phyloP scores from a whole-genome alignment of 2,113 vertebrate species.

The Cottus gobio region DNA sequence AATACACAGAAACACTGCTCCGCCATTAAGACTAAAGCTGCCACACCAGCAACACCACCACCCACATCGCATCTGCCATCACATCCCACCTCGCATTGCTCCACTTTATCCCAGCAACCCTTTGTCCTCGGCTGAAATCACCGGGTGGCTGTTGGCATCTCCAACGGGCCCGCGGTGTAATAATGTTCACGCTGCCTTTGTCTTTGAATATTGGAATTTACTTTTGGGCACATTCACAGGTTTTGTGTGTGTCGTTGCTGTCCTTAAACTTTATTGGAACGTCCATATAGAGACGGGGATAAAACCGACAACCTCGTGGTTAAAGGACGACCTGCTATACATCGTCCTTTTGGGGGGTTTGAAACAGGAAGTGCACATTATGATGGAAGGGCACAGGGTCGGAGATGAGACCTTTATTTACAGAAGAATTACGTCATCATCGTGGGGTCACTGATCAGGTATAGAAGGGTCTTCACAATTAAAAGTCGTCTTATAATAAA shows the following conservation, averaged over 20 bases:
- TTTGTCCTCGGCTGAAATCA: slow-evolving; percentile 40
- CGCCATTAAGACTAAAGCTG: slow-evolving; percentile 56
- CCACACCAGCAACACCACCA: slow-evolving; percentile 46
- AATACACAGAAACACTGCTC: slow-evolving; percentile 31
- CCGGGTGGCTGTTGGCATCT: neutral
- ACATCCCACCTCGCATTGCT: slow-evolving; percentile 50
- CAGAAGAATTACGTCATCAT: no score
- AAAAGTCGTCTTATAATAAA: neutral
- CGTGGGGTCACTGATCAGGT: no score
- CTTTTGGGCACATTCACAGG: neutral
- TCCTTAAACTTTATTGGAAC: neutral
- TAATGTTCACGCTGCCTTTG: neutral
- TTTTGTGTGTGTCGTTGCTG: neutral
- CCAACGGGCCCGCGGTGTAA: no score
- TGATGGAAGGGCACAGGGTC: neutral
- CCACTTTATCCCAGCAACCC: slow-evolving; percentile 30
- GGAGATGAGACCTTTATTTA: neutral
- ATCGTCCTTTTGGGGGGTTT: no score
- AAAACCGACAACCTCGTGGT: no score
- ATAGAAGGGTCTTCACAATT: neutral
- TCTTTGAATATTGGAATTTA: neutral
- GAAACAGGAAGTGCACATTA: neutral
- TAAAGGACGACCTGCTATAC: no score
- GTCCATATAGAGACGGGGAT: neutral
- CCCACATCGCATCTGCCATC: slow-evolving; percentile 58